Conservation (phyloP, 2,888 invertebrate species). For the Lysandra bellargus region DNA sequence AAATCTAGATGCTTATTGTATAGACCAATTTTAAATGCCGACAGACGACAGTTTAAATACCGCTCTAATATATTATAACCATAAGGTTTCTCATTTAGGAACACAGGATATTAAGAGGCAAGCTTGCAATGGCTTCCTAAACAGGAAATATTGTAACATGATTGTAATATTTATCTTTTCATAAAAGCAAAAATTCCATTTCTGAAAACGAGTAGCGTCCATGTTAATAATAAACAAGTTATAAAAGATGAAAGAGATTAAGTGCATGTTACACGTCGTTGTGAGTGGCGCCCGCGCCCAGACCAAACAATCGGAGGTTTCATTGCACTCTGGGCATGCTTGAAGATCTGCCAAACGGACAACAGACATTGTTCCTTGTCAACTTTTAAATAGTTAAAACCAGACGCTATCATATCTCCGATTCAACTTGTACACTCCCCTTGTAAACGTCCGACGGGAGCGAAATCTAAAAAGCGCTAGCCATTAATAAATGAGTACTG, state of each 20-base stretch:
- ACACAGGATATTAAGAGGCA: too few species aligned
- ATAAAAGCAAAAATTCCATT: not conserved
- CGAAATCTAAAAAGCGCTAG: not conserved
- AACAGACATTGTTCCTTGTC: conserved; percentile 28
- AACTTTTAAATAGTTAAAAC: conserved; percentile 36
- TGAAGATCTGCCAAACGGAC: conserved; percentile 41
- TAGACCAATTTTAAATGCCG: not conserved
- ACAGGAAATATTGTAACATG: not conserved
- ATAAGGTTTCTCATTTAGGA: too few species aligned
- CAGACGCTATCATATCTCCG: conserved; percentile 34
- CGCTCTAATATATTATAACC: too few species aligned
- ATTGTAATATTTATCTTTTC: not conserved
- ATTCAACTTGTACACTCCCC: conserved; percentile 20
- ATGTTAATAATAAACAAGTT: conserved; percentile 22
- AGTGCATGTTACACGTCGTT: conserved; percentile 24
- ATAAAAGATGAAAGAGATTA: conserved; percentile 28
- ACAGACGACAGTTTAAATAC: not conserved
- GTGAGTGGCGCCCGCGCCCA: conserved; percentile 39
- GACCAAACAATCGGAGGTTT: conserved; percentile 50
- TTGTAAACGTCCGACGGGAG: not conserved
- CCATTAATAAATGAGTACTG: not conserved
- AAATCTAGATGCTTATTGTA: not conserved
- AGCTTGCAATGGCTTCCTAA: not conserved
- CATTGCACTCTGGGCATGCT: conserved; percentile 44
- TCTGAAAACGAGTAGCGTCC: not conserved